Evolutionary conservation across 1,140 invertebrate species (phyloP).

Genomic region (Trigoniulus corallinus): DNA sequence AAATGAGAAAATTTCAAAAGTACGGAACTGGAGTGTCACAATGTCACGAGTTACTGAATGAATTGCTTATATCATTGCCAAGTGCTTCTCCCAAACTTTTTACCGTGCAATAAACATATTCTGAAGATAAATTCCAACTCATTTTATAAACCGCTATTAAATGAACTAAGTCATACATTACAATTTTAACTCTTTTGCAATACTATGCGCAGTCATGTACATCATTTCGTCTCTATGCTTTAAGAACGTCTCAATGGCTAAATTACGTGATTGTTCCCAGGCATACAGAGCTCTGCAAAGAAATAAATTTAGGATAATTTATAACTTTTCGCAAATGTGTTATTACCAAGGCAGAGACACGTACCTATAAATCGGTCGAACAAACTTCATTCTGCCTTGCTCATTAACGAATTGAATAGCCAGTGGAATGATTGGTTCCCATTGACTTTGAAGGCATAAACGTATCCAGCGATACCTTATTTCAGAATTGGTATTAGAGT

Average conservation of each 20-base stretch:
- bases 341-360: too few species aligned
- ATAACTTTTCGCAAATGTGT: too few species aligned
- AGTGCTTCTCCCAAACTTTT: too few species aligned
- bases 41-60: too few species aligned
- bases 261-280: slow-evolving; percentile 49
- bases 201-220: slow-evolving; percentile 49
- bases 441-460: slow-evolving; percentile 51
- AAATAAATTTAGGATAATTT: slow-evolving; percentile 8
- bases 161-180: too few species aligned
- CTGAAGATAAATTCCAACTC: too few species aligned
- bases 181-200: slow-evolving; percentile 61
- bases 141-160: too few species aligned
- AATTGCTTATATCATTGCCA: too few species aligned
- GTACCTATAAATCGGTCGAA: slow-evolving; percentile 61
- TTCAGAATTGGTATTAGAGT: slow-evolving; percentile 52
- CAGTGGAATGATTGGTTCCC: slow-evolving; percentile 40
- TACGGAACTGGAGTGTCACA: too few species aligned
- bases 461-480: slow-evolving; percentile 57
- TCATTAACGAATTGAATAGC: slow-evolving; percentile 60
- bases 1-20: too few species aligned
- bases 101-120: too few species aligned
- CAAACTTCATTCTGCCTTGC: slow-evolving; percentile 80
- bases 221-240: slow-evolving; percentile 59
- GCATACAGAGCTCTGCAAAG: slow-evolving; percentile 52
- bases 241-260: slow-evolving; percentile 53